These are phyloP conservation scores for Drosophila prostipennis DNA, from an alignment of 2,888 invertebrate species.

Conservation along the genomic window DNA sequence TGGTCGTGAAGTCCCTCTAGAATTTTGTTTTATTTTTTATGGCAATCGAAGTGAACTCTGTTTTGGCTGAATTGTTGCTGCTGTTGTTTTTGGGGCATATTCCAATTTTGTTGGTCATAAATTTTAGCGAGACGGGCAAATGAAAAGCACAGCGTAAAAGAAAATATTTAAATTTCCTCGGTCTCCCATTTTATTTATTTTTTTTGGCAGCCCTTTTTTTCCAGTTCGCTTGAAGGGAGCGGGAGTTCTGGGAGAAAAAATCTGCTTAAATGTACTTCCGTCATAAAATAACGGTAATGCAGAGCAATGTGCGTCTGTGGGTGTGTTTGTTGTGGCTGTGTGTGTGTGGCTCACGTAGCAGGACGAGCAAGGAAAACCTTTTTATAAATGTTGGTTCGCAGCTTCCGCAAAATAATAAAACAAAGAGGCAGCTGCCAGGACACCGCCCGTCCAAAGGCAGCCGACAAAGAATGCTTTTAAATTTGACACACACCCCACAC, in stretches of 20 bases:
- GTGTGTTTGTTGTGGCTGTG: slow-evolving; percentile 9
- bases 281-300: slow-evolving; percentile 78
- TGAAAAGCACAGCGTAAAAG: slow-evolving; percentile 53
- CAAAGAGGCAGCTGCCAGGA: slow-evolving; percentile 54
- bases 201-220: slow-evolving; percentile 42
- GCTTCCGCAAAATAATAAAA: slow-evolving; percentile 75
- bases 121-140: slow-evolving; percentile 64
- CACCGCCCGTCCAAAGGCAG: slow-evolving; percentile 38
- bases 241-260: slow-evolving; percentile 50
- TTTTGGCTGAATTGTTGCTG: slow-evolving; percentile 20
- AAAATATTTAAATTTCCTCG: slow-evolving; percentile 71
- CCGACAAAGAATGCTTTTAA: slow-evolving; percentile 50
- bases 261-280: slow-evolving; percentile 78
- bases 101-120: slow-evolving; percentile 64
- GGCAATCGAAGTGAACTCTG: slow-evolving; percentile 29
- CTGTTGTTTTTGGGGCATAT: slow-evolving; percentile 24
- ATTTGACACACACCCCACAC: slow-evolving; percentile 30
- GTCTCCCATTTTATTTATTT: slow-evolving; percentile 27
- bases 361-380: slow-evolving; percentile 74
- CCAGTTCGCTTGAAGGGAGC: slow-evolving; percentile 22
- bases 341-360: slow-evolving; percentile 60
- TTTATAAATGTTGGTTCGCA: slow-evolving; percentile 68
- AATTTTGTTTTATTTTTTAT: slow-evolving; percentile 29
- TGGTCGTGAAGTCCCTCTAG: background rate
- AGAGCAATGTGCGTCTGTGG: slow-evolving; percentile 41